Evolutionary conservation across 2,797 vertebrate species (phyloP), one percentile per base, ranked within the genome.

Genomic region (Sebastiscus tertius): DNA sequence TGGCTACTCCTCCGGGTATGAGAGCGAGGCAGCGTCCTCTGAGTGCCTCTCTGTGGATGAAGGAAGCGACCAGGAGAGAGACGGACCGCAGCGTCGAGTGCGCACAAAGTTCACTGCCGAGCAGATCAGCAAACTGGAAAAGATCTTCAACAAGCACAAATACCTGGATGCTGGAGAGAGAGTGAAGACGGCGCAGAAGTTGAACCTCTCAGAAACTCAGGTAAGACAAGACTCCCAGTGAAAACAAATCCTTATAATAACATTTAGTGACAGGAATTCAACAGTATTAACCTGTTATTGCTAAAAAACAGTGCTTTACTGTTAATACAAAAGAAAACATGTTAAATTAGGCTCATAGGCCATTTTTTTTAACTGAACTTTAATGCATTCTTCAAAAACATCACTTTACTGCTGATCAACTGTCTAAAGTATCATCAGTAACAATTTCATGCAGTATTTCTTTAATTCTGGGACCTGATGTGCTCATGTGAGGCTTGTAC

Each of bases 111-210:
- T 97, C 90, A 97, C 95, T 0, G 85, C 92, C 0, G 95, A 97
- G 52, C 97, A 98, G 94, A 94, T 98, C 90, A 93, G 88, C 83
- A 96, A 94, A 31, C 92, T 98, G 88, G 96, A 97, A 79, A 96
- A 95, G 67, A 96, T 96, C 77, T 98, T 98, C 91, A 93, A 80
- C 81, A 95, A 93, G 13, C 96, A 96, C 86, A 96, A 93, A 39
- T 97, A 97, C 85, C 90, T 97, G 88, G 96, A 97, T 0, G 95
- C 96, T 0, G 94, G 93, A 0, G 96, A 97, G 77, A 93, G 96
- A 61, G 87, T 95, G 26, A 96, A 95, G 79, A 96, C 97, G 0
- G 97, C 97, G 0, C 80, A 80, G 67, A 96, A 95, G 70, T 95
- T 97, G 82, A 90, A 74, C 52, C 96, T 98, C 54, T 96, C 96